Conservation (phyloP, 1,140 invertebrate genomes). For the Antheraea pernyi region DNA sequence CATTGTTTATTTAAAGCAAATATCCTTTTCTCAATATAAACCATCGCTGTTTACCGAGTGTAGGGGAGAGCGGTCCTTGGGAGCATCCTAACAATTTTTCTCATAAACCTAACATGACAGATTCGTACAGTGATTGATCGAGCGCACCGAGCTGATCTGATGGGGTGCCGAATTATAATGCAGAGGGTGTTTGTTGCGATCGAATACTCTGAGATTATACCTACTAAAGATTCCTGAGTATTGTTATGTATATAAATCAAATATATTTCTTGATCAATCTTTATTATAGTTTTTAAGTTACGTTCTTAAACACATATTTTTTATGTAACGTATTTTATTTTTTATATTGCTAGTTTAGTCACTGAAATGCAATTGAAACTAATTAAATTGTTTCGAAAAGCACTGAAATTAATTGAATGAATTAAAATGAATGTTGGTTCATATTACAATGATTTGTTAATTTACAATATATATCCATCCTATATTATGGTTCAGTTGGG, state of each 20-base stretch:
- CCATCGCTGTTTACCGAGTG: slow-evolving; percentile 24
- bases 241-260: neutral
- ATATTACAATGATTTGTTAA: too few species aligned
- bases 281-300: neutral
- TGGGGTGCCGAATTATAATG: slow-evolving; percentile 76
- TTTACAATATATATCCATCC: too few species aligned
- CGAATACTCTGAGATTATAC: neutral
- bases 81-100: slow-evolving; percentile 77
- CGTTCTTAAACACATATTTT: neutral
- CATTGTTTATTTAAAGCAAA: slow-evolving; percentile 50
- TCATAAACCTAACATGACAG: slow-evolving; percentile 81
- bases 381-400: too few species aligned
- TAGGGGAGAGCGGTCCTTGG: slow-evolving; percentile 33
- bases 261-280: neutral
- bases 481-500: too few species aligned
- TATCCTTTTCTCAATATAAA: slow-evolving; percentile 47
- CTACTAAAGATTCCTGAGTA: neutral
- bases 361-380: neutral
- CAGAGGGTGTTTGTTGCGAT: slow-evolving; percentile 49
- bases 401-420: too few species aligned
- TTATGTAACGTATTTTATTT: neutral
- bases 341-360: neutral
- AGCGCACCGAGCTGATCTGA: slow-evolving; percentile 57
- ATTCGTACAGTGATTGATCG: slow-evolving; percentile 79
- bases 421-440: too few species aligned